Evolutionary conservation across 2,888 invertebrate species (phyloP), one percentile per base, ranked within the genome.

Genomic region (Tetramorium bicarinatum): DNA sequence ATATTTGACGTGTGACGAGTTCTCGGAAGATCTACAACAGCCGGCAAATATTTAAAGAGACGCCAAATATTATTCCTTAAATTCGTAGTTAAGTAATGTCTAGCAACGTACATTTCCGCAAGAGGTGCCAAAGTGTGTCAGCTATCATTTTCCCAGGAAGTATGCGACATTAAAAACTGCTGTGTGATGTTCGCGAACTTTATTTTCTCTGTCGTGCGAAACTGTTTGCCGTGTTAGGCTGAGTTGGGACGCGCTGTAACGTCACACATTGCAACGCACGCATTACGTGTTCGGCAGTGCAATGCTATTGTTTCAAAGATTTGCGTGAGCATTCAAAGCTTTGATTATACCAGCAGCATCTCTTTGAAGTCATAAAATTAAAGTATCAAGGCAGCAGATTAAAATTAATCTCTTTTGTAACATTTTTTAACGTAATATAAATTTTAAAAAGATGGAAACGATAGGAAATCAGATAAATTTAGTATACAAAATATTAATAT

Each of bases 41-140:
- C 64, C 7, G 56, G 61, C 82, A 87, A 90, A 90, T 86, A 61
- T 90, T 89, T 86, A 64, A 64, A 15, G 76, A 81, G 83, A 87
- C 34, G 64, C 81, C 84, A 88, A 90, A 90, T 89, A 90, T 90
- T 90, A 84, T 86, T 87, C 83, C 85, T 82, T 86, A 75, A 76
- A 77, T 86, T 83, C 71, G 69, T 67, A 49, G 69, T 83, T 59
- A 64, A 38, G 64, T 52, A 84, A 90, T 64, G 86, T 79, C 80
- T 77, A 81, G 79, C 75, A 80, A 88, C 67, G 77, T 44, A 64
- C 76, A 67, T 89, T 87, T 88, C 84, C 89, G 81, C 56, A 71
- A 74, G 64, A 75, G 21, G 54, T 21, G 54, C 71, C 62, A 13
- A 87, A 87, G 82, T 85, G 29, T 85, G 87, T 71, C 87, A 76